Conservation (phyloP, 2,797 vertebrate species). For the Myioborus melanocephalus region DNA sequence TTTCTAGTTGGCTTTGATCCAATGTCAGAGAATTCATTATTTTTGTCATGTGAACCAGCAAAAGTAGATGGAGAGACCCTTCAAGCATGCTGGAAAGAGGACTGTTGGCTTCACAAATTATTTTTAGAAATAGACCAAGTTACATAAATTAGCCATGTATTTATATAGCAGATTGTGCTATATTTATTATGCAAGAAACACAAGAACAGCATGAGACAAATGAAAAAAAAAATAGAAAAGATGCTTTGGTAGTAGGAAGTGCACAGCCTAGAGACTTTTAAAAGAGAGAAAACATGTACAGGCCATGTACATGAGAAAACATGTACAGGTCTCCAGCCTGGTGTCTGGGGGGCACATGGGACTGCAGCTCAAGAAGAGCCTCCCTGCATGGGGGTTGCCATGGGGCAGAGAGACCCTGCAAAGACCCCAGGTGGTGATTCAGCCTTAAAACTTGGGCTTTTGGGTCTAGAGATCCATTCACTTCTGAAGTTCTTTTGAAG, state of each 20-base stretch:
- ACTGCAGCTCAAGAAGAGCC: no score
- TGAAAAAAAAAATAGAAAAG: neutral
- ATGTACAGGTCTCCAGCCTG: neutral
- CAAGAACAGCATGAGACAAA: neutral
- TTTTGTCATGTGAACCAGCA: neutral
- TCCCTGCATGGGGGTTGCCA: neutral
- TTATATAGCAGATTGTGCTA: neutral
- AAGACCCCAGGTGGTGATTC: neutral
- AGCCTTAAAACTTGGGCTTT: neutral
- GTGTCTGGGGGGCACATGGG: accelerated
- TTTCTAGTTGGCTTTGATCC: neutral
- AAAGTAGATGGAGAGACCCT: neutral
- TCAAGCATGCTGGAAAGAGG: neutral
- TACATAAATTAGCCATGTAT: neutral
- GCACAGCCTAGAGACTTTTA: neutral
- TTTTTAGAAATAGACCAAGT: neutral
- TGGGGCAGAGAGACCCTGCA: neutral
- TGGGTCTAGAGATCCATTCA: neutral
- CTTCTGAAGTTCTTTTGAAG: neutral
- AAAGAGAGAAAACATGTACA: neutral
- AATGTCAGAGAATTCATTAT: neutral
- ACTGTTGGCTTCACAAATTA: neutral
- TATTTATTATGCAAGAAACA: neutral
- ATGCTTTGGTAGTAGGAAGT: neutral
- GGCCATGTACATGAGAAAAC: neutral